These are phyloP conservation scores for Sternarchorhynchus goeldii DNA, from an alignment of 2,797 vertebrate genomes.

Conservation along the genomic window DNA sequence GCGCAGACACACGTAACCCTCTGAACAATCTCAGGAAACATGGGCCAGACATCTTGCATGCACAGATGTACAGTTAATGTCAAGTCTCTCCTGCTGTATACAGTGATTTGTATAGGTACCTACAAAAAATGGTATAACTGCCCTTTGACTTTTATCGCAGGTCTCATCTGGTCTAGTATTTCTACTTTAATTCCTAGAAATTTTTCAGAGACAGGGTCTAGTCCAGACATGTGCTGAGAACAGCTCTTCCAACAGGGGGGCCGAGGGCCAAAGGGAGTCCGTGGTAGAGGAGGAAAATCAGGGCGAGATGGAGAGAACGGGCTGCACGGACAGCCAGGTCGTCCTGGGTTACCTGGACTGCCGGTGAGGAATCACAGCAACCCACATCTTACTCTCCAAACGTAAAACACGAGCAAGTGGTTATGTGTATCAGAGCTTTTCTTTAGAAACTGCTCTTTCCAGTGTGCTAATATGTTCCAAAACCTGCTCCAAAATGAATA, in stretches of 20 bases:
- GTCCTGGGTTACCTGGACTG: conserved; percentile 70
- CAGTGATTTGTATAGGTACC: too few relatives aligned
- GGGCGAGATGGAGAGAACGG: conserved; percentile 73
- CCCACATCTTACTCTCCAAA: neutral
- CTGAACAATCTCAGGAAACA: too few relatives aligned
- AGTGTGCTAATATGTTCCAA: neutral
- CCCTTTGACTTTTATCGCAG: too few relatives aligned
- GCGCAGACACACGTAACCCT: too few relatives aligned
- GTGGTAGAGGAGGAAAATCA: conserved; percentile 68
- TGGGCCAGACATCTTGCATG: too few relatives aligned
- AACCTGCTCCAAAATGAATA: neutral
- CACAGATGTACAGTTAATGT: too few relatives aligned
- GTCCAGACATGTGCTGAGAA: conserved; percentile 2
- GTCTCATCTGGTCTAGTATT: too few relatives aligned
- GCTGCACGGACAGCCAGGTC: conserved; percentile 71
- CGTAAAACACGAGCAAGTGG: neutral
- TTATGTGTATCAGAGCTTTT: neutral
- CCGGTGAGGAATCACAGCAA: conserved; percentile 65
- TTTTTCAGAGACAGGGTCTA: neutral
- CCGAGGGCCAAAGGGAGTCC: conserved; percentile 70
- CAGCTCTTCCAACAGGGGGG: conserved; percentile 68
- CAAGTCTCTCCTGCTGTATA: too few relatives aligned
- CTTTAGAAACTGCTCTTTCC: neutral
- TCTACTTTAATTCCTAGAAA: neutral
- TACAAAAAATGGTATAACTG: too few relatives aligned